A percentile compares a stretch with the other conserved stretches of the same genome.
Conservation (phyloP, 2,113 vertebrate species). For the Camelus dromedarius region DNA sequence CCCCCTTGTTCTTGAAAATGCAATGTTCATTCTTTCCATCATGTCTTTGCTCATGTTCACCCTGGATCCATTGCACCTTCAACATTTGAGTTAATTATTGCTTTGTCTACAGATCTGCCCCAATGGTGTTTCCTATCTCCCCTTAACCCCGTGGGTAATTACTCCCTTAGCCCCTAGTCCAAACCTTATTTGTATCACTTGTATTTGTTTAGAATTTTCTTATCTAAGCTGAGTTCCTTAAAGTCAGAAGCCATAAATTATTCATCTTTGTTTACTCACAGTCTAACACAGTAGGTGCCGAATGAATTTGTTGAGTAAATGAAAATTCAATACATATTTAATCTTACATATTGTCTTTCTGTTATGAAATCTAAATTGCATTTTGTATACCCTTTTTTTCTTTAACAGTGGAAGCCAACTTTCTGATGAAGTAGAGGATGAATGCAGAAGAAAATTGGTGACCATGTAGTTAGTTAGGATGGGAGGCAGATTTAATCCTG, state of each 20-base stretch:
- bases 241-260: constrained; percentile 13
- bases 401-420: neutral
- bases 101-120: neutral
- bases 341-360: neutral
- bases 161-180: neutral
- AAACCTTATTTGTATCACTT: constrained; percentile 14
- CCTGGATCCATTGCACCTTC: neutral
- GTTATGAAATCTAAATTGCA: neutral
- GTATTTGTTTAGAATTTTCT: constrained; percentile 25
- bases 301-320: constrained; percentile 37
- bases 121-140: neutral
- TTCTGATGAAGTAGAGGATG: neutral
- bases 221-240: constrained; percentile 23
- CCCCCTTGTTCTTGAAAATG: neutral
- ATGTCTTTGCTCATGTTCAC: neutral
- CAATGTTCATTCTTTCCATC: neutral
- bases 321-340: neutral
- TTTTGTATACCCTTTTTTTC: neutral
- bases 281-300: neutral
- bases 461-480: neutral
- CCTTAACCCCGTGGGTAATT: neutral
- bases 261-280: constrained; percentile 47
- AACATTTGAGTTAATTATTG: neutral
- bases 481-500: neutral
- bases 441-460: neutral